These are phyloP conservation scores for Euthynnus affinis DNA, from an alignment of 2,797 vertebrate genomes.

Conservation along the genomic window DNA sequence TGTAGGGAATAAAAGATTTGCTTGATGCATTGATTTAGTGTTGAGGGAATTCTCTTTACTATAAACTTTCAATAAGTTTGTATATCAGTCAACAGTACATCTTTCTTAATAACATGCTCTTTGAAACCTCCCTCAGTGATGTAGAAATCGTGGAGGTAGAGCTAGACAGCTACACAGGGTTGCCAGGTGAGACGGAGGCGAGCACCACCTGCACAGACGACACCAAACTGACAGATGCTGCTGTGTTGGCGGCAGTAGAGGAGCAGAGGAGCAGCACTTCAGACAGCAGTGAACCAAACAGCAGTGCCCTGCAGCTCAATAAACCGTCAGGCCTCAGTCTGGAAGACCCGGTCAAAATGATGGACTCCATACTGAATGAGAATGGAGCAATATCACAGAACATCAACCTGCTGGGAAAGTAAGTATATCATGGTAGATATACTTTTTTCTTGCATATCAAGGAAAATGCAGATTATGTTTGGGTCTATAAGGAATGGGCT, in stretches of 20 bases:
- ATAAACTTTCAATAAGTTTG: neutral
- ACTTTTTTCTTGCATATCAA: too few species aligned
- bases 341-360: conserved; percentile 95
- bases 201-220: conserved; percentile 46
- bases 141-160: conserved; percentile 79
- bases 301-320: conserved; percentile 89
- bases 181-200: conserved; percentile 51
- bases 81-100: neutral
- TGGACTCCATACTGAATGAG: conserved; percentile 97
- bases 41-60: neutral
- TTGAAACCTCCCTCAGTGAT: conserved; percentile 70
- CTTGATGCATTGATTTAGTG: too few species aligned
- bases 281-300: conserved; percentile 78
- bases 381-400: conserved; percentile 93
- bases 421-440: conserved; percentile 73
- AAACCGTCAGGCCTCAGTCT: conserved; percentile 85
- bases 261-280: conserved; percentile 15
- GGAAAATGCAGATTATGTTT: neutral
- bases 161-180: conserved; percentile 39
- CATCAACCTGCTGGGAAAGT: conserved; percentile 97
- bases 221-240: neutral
- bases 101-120: neutral
- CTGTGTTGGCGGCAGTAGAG: neutral
- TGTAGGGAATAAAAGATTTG: too few species aligned
- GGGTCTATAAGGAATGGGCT: too few species aligned